Percentiles rank a stretch among this genome's conserved stretches.
Conservation (phyloP, 2,113 vertebrate genomes). For the Cryptomyrus ogoouensis region DNA sequence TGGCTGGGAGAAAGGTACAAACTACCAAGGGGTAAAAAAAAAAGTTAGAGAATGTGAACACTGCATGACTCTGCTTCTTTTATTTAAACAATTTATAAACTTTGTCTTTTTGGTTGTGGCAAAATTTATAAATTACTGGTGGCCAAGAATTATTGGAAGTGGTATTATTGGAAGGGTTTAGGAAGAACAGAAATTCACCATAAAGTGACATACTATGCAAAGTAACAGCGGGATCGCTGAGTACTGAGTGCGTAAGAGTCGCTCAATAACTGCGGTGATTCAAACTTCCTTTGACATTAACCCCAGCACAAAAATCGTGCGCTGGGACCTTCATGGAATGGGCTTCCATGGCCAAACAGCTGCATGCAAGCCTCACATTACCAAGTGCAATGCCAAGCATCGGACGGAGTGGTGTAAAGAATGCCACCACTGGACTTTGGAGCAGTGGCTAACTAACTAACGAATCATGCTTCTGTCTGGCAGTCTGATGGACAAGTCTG, state of each 20-base stretch:
- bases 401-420: neutral
- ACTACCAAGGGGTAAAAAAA: constrained; percentile 23
- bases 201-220: neutral
- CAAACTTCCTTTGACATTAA: neutral
- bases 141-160: neutral
- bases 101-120: neutral
- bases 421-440: neutral
- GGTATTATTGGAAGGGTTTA: neutral
- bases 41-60: neutral
- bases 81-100: neutral
- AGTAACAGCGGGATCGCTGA: neutral
- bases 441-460: too few species aligned
- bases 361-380: neutral
- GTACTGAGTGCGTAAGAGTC: neutral
- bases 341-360: neutral
- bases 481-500: neutral
- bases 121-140: neutral
- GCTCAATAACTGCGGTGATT: neutral
- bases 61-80: neutral
- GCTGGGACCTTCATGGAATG: neutral
- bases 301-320: neutral
- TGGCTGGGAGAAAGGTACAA: constrained; percentile 54
- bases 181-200: neutral
- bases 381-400: neutral
- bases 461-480: neutral